Evolutionary conservation across 2,888 invertebrate genomes (phyloP).

Genomic region (Nemapogon koenigi): DNA sequence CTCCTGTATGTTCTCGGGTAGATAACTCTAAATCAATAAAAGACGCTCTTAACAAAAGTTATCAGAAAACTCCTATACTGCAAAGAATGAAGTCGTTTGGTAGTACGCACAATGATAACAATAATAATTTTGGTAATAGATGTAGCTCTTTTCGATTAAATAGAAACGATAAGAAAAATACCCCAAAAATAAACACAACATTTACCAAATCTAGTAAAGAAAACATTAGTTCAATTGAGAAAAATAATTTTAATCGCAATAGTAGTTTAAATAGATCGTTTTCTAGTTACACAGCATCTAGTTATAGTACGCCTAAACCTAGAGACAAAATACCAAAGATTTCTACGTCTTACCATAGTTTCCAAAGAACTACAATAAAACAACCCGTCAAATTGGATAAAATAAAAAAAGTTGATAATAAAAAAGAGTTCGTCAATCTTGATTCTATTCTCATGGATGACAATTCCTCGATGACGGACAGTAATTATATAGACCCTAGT

Average conservation of each 20-base stretch:
- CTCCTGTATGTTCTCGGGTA: conserved; percentile 25
- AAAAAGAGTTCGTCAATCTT: conserved; percentile 52
- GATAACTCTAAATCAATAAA: conserved; percentile 54
- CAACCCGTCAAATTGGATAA: conserved; percentile 54
- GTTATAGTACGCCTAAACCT: conserved; percentile 50
- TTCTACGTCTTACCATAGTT: conserved; percentile 53
- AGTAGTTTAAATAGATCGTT: conserved; percentile 50
- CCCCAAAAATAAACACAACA: conserved; percentile 50
- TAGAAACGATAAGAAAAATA: conserved; percentile 45
- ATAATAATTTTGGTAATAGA: conserved; percentile 40
- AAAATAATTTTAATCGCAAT: conserved; percentile 42
- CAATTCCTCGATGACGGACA: conserved; percentile 54
- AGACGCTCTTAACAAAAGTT: conserved; percentile 56
- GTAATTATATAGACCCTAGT: conserved; percentile 63
- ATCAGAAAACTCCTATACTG: conserved; percentile 57
- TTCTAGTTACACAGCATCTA: conserved; percentile 47
- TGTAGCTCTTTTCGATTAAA: conserved; percentile 55
- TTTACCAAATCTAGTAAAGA: conserved; percentile 58
- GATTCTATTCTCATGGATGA: conserved; percentile 45
- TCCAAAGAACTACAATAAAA: conserved; percentile 47
- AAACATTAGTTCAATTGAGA: conserved; percentile 45
- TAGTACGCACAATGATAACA: conserved; percentile 42
- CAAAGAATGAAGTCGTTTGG: conserved; percentile 61
- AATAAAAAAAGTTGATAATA: conserved; percentile 41
- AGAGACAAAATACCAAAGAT: conserved; percentile 59